Percentiles rank a stretch among this genome's conserved stretches.
Conservation (phyloP, 2,888 invertebrate species). For the Mesopsocus fuscifrons region DNA sequence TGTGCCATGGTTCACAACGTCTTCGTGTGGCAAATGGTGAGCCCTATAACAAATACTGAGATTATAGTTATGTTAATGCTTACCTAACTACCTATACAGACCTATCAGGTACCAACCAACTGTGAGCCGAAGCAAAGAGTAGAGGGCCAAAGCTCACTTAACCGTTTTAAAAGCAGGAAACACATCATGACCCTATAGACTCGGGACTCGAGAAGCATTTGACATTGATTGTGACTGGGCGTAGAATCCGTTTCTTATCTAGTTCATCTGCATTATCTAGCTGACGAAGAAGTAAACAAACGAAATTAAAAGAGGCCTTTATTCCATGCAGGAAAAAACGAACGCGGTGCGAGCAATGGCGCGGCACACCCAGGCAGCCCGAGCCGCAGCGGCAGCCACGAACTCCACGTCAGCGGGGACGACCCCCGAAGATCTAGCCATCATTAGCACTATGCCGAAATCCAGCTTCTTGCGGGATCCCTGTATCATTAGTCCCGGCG, state of each 20-base stretch:
- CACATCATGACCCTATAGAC: too few species aligned
- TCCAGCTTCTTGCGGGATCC: conserved; percentile 10
- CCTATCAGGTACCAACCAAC: too few species aligned
- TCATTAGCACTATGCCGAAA: conserved; percentile 11
- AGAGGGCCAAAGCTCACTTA: too few species aligned
- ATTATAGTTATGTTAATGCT: background rate
- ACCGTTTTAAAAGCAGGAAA: too few species aligned
- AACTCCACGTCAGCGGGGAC: conserved; percentile 12
- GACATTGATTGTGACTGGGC: too few species aligned
- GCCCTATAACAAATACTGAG: conserved; percentile 14
- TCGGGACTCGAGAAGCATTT: too few species aligned
- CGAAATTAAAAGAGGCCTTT: too few species aligned
- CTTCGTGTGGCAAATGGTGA: conserved; percentile 73
- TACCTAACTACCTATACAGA: too few species aligned
- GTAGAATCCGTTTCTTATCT: too few species aligned
- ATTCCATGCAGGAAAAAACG: conserved; percentile 57
- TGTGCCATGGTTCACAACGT: conserved; percentile 89
- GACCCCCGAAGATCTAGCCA: conserved; percentile 10
- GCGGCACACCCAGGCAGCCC: conserved; percentile 21
- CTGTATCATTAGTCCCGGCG: conserved; percentile 19
- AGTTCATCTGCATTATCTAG: too few species aligned
- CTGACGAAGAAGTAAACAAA: too few species aligned
- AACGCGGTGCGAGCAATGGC: conserved; percentile 52
- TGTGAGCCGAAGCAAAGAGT: too few species aligned
- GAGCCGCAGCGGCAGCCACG: conserved; percentile 15